Conservation (phyloP, 1,140 invertebrate genomes). For the Sinella curviseta region DNA sequence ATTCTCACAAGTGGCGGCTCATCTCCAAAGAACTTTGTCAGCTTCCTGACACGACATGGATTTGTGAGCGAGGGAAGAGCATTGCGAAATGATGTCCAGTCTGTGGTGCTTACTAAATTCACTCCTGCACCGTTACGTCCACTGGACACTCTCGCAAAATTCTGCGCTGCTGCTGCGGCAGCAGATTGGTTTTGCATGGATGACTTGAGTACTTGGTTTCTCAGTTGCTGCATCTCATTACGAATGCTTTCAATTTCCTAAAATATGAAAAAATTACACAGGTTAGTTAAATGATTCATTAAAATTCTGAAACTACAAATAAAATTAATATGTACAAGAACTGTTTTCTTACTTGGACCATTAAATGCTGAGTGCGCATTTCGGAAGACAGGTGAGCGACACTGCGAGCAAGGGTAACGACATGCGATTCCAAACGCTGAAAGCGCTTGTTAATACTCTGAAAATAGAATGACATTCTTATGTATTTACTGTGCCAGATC, state of each 20-base stretch:
- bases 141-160: slow-evolving; percentile 32
- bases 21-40: slow-evolving; percentile 90
- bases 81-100: slow-evolving; percentile 48
- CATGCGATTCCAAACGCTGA: slow-evolving; percentile 85
- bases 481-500: not conserved
- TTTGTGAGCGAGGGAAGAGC: slow-evolving; percentile 64
- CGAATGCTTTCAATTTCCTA: slow-evolving; percentile 85
- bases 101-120: slow-evolving; percentile 34
- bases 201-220: slow-evolving; percentile 60
- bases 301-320: not conserved
- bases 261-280: slow-evolving; percentile 31
- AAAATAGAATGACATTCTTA: slow-evolving; percentile 47
- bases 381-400: slow-evolving; percentile 91
- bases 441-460: slow-evolving; percentile 84
- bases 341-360: slow-evolving; percentile 65
- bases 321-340: not conserved
- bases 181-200: slow-evolving; percentile 45
- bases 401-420: slow-evolving; percentile 84
- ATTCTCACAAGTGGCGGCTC: slow-evolving; percentile 85
- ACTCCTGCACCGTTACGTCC: slow-evolving; percentile 23
- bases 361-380: slow-evolving; percentile 84
- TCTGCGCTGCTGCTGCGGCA: slow-evolving; percentile 17
- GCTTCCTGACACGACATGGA: slow-evolving; percentile 76
- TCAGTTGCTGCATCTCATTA: slow-evolving; percentile 75
- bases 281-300: not conserved